Base-by-base conservation (phyloP, 2,888 invertebrate species). In the Hypselothyrea guttata region DNA sequence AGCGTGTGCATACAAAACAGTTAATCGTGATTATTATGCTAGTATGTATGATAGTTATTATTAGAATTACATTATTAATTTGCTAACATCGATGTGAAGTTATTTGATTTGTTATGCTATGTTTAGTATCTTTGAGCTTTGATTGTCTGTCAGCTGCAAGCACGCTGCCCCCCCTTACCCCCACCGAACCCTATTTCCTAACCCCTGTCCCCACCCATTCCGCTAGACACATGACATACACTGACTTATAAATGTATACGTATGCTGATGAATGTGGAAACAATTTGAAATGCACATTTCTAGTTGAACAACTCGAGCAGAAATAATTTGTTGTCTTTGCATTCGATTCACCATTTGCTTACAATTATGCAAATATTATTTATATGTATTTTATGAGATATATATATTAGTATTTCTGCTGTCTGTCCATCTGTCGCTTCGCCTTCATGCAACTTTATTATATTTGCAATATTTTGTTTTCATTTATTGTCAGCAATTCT, bases 111-210 rank as follows among this genome's bases (percentile, higher is more conserved):
- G 7, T 56, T 41, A 7, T 41, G 12, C 28, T 38, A 7, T 15
- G 13, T 44, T 33, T 37, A 61, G 40, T 56, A 51, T 58, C 49
- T 69, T 78, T 75, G 63, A 78, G 67, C 75, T 72, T 66, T 83
- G 85, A 79, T 83, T 79, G 85, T 84, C 85, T 82, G 85, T 78
- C 65, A 77, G 78, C 82, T 84, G 78, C 85, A 74, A 69, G 60
- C 69, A 66, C 54, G 75, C 71, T 71, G 71, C 48, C 41, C 47
- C 35, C 52, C 35, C 27, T 35, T 40, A 44, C 63, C 48, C 22
- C 12, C 12, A 27, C 41, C n/a, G n/a, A n/a, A n/a, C n/a, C n/a
- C n/a, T n/a, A n/a, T n/a, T n/a, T n/a, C n/a, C n/a, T n/a, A n/a
- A n/a, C n/a, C n/a, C 53, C 69, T 68, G 61, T 49, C 31, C 49